Evolutionary conservation across 2,797 vertebrate genomes (phyloP).

Genomic region (Crenuchus spilurus): DNA sequence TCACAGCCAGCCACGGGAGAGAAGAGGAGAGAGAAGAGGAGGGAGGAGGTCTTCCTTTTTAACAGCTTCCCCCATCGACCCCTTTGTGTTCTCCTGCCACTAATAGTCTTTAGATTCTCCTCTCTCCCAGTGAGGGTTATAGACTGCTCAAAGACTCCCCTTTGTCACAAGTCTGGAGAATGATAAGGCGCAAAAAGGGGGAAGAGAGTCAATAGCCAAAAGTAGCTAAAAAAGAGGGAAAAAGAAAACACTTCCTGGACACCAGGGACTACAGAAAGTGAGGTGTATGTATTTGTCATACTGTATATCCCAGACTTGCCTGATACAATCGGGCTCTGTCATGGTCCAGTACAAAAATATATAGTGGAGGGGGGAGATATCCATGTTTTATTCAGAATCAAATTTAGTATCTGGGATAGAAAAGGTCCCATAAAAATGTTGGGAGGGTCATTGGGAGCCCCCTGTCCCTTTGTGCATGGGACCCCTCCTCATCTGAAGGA

Average conservation of each 20-base stretch:
- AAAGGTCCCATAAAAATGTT: slow-evolving; percentile 67
- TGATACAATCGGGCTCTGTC: neutral
- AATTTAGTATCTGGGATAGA: slow-evolving; percentile 62
- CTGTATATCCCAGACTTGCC: neutral
- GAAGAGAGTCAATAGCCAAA: slow-evolving; percentile 67
- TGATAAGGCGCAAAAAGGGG: slow-evolving; percentile 59
- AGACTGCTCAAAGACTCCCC: slow-evolving; percentile 74
- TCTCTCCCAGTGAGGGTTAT: slow-evolving; percentile 80
- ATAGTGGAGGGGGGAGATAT: slow-evolving; percentile 12
- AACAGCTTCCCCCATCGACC: slow-evolving; percentile 82
- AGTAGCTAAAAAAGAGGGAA: slow-evolving; percentile 53
- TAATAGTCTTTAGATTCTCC: slow-evolving; percentile 82
- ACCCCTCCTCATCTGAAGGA: slow-evolving; percentile 56
- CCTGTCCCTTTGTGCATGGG: slow-evolving; percentile 37
- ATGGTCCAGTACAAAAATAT: slow-evolving; percentile 38
- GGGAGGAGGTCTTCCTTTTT: slow-evolving; percentile 80
- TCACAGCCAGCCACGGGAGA: slow-evolving; percentile 81
- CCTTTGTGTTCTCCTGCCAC: slow-evolving; percentile 80
- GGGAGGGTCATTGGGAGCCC: slow-evolving; percentile 52
- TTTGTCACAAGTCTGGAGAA: slow-evolving; percentile 71
- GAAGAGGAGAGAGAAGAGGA: slow-evolving; percentile 51
- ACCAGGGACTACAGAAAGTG: slow-evolving; percentile 39
- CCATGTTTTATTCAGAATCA: slow-evolving; percentile 64
- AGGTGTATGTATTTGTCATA: slow-evolving; percentile 4
- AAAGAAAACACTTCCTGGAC: slow-evolving; percentile 7